These are phyloP conservation scores for Musca domestica DNA, from an alignment of 1,140 invertebrate genomes.

Conservation along the genomic window DNA sequence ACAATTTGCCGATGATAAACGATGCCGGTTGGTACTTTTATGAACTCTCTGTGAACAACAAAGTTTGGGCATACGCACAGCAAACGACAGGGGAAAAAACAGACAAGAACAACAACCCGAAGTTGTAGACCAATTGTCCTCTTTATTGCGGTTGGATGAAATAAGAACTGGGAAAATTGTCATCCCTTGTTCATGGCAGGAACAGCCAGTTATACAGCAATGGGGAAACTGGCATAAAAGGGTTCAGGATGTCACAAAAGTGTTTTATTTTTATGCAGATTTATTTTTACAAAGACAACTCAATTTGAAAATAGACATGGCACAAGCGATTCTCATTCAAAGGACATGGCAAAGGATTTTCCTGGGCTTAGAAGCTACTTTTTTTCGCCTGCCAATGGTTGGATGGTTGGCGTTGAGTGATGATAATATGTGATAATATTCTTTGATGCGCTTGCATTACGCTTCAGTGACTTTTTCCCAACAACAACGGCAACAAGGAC, in stretches of 20 bases:
- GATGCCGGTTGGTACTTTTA: background rate
- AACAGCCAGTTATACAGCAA: background rate
- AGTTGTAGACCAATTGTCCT: slow-evolving; percentile 1
- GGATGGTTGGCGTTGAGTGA: background rate
- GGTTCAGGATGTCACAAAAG: background rate
- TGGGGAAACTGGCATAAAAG: background rate
- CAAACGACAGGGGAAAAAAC: background rate
- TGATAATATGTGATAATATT: background rate
- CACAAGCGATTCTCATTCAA: background rate
- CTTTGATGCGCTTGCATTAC: slow-evolving; percentile 43
- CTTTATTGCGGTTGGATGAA: slow-evolving; percentile 7
- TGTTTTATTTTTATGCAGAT: slow-evolving; percentile 16
- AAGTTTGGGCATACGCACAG: background rate
- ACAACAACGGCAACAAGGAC: slow-evolving; percentile 3
- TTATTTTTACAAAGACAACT: slow-evolving; percentile 12
- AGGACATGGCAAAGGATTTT: background rate
- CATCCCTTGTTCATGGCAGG: background rate
- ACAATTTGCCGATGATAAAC: slow-evolving; percentile 9
- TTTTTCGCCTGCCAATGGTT: background rate
- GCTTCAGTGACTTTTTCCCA: slow-evolving; percentile 51
- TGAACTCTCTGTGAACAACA: background rate
- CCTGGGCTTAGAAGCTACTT: background rate
- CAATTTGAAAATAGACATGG: slow-evolving; percentile 3
- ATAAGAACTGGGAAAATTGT: slow-evolving; percentile 11
- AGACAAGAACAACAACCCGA: too few relatives aligned